Conservation (phyloP, 2,797 vertebrate genomes). For the Telmatherina bonti region DNA sequence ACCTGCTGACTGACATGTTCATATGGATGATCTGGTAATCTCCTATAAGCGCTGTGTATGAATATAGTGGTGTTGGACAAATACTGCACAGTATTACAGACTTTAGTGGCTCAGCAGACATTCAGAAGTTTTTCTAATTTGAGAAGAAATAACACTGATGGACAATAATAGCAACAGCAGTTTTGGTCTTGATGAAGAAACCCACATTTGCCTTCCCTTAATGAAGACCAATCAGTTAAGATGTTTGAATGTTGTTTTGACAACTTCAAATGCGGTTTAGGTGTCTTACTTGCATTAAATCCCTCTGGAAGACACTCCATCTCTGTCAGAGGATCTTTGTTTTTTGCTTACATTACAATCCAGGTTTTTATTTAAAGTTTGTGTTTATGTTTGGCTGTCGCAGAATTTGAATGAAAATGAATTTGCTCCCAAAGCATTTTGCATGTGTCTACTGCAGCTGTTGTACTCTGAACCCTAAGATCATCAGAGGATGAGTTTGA, state of each 20-base stretch:
- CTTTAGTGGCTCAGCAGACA: conserved; percentile 23
- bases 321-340: neutral
- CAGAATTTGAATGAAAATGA: conserved; percentile 23
- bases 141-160: conserved; percentile 6
- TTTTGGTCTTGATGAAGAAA: conserved; percentile 24
- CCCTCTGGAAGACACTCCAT: neutral
- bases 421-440: conserved; percentile 34
- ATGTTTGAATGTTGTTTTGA: conserved; percentile 9
- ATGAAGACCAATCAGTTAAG: neutral
- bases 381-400: neutral
- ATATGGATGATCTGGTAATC: conserved; percentile 67
- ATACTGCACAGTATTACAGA: conserved; percentile 17
- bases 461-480: conserved; percentile 46
- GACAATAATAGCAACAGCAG: conserved; percentile 11
- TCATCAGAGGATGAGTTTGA: conserved; percentile 57
- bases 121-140: conserved; percentile 14
- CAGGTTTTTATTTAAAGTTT: neutral
- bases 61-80: conserved; percentile 19
- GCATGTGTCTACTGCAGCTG: conserved; percentile 30
- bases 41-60: conserved; percentile 25
- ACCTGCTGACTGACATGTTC: conserved; percentile 51
- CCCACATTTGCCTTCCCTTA: neutral
- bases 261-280: neutral
- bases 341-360: neutral
- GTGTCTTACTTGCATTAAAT: neutral